Evolutionary conservation across 2,113 vertebrate species (phyloP).

Genomic region (Tragulus kanchil): DNA sequence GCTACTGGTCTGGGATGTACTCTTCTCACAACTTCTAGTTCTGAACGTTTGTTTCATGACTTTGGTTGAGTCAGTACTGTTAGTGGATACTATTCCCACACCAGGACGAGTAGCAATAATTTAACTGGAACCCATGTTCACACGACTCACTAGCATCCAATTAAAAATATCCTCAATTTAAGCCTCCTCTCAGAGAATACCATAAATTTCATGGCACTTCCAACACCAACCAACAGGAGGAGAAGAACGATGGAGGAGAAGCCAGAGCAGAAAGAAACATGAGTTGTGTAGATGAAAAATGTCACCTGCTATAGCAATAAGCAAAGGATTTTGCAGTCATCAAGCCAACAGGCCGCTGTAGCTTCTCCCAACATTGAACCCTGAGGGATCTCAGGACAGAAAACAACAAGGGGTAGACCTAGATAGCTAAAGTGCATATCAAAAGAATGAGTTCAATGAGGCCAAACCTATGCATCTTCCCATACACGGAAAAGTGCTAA

Average conservation of each 20-base stretch:
- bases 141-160: neutral
- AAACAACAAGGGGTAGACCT: accelerated
- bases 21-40: neutral
- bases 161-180: neutral
- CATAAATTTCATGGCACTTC: neutral
- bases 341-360: neutral
- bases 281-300: neutral
- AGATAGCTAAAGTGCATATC: neutral
- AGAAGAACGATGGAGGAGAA: neutral
- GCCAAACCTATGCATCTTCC: neutral
- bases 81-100: neutral
- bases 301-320: neutral
- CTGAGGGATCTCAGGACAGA: neutral
- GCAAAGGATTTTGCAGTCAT: too few relatives aligned
- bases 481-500: neutral
- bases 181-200: neutral
- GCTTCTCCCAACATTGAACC: neutral
- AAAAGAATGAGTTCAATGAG: neutral
- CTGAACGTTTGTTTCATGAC: neutral
- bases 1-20: accelerated
- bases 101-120: neutral
- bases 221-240: neutral
- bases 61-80: neutral
- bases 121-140: neutral
- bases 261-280: neutral